Evolutionary conservation across 37 sponge, comb jelly and placozoan species (phyloP), one percentile per base, ranked within the genome.

Genomic region (Beroe forskalii): DNA sequence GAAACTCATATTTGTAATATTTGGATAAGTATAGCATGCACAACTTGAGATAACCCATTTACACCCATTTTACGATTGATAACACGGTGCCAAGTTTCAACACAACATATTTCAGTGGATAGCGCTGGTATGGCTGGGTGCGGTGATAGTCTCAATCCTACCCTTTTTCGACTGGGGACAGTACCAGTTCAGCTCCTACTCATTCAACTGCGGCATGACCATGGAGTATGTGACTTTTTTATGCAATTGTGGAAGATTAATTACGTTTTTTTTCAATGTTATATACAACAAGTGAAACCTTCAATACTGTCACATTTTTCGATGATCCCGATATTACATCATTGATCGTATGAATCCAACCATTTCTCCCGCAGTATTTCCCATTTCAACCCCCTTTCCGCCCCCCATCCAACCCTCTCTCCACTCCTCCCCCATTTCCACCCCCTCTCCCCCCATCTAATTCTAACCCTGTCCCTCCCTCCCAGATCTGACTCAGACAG

Each of bases 81-180:
- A n/a, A n/a, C n/a, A n/a, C n/a, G n/a, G n/a, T n/a, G n/a, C n/a
- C n/a, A n/a, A n/a, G n/a, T n/a, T n/a, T n/a, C n/a, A n/a, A n/a
- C n/a, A n/a, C n/a, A n/a, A n/a, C n/a, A n/a, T n/a, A n/a, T n/a
- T n/a, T n/a, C 76, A 80, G 86, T 80, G 86, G 86, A 80, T 80
- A 80, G 55, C 35, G 55, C 3, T 80, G 48, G 86, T 80, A 24
- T 80, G 86, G 86, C 23, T 41, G 9, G 30, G 28, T 22, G 86
- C 86, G n/a, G 55, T 80, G 55, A n/a, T 44, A 9, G 86, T 80
- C 4, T 80, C 86, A 24, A 44, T 80, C 55, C 55, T 44, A 41
- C 86, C 86, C 40, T 80, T 80, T 48, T 80, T 80, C 55, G 40
- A 44, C 28, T 80, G 40, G 40, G 86, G 86, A 2, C 20, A 44